These are phyloP conservation scores for Hoplostethus mediterraneus DNA, from an alignment of 2,797 vertebrate species.

Conservation along the genomic window DNA sequence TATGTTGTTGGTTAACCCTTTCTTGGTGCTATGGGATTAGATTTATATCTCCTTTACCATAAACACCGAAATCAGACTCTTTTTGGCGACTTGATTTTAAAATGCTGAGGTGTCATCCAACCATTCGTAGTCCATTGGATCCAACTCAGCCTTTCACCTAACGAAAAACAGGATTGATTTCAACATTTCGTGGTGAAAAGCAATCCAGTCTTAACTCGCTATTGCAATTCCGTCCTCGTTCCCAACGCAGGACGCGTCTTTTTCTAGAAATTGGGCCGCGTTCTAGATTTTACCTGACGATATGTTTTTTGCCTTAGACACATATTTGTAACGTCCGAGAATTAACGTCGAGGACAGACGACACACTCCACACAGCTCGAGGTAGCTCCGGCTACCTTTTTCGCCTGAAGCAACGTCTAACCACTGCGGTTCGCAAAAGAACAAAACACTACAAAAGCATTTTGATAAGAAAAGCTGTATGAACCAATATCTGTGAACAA, in stretches of 20 bases:
- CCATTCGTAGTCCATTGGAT: constrained; percentile 72
- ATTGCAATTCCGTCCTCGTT: constrained; percentile 45
- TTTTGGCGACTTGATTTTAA: constrained; percentile 58
- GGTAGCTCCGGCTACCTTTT: constrained; percentile 68
- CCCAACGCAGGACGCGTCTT: constrained; percentile 26
- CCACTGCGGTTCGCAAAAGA: constrained; percentile 64
- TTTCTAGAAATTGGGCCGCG: constrained; percentile 49
- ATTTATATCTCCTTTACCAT: constrained; percentile 69
- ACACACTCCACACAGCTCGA: constrained; percentile 43
- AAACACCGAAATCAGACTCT: constrained; percentile 58
- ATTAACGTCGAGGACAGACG: constrained; percentile 18
- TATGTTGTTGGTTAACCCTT: constrained; percentile 75
- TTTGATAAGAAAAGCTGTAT: constrained; percentile 76
- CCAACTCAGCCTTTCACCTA: constrained; percentile 64
- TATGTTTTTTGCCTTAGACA: constrained; percentile 64
- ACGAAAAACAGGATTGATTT: constrained; percentile 65
- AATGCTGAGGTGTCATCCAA: constrained; percentile 53
- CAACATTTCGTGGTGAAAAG: constrained; percentile 62
- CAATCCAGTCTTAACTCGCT: constrained; percentile 64
- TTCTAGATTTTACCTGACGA: constrained; percentile 44
- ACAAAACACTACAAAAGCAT: constrained; percentile 72
- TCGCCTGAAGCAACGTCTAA: constrained; percentile 70
- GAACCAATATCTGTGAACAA: constrained; percentile 83
- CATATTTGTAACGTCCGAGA: constrained; percentile 55
- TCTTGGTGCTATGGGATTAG: constrained; percentile 86